A percentile compares a stretch with the other conserved stretches of the same genome.
Evolutionary conservation across 2,113 vertebrate species (phyloP).

Genomic region (Dipodomys merriami): DNA sequence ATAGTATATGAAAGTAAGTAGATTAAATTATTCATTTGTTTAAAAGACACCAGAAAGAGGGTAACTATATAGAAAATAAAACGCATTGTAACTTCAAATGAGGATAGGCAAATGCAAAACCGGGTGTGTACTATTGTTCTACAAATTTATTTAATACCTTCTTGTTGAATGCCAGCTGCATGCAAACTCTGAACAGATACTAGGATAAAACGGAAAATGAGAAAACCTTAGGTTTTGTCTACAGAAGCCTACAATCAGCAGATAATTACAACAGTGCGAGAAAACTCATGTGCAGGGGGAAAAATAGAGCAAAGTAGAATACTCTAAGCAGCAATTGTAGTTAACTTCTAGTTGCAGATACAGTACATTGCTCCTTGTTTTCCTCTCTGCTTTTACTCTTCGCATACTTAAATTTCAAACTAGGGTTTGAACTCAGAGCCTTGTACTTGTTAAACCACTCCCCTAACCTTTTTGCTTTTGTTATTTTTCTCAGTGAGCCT

Average conservation of each 20-base stretch:
- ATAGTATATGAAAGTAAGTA: background rate
- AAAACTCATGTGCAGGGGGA: background rate
- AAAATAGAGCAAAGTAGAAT: background rate
- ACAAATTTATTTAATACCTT: background rate
- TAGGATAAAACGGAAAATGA: background rate
- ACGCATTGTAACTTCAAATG: background rate
- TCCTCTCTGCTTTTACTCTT: too few relatives aligned
- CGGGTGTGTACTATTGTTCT: background rate
- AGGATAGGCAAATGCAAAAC: background rate
- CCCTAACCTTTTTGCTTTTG: too few relatives aligned
- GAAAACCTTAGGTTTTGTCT: background rate
- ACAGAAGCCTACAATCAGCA: background rate
- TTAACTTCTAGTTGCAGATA: background rate
- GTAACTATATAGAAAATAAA: background rate
- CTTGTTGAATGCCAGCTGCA: background rate
- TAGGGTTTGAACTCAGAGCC: too few relatives aligned
- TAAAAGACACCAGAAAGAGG: background rate
- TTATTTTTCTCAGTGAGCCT: background rate
- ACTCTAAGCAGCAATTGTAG: background rate
- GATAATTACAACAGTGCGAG: background rate
- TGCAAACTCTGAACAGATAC: background rate
- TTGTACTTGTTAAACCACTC: too few relatives aligned
- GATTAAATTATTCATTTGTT: background rate
- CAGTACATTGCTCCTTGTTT: background rate
- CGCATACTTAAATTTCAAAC: too few relatives aligned